Evolutionary conservation across 2,888 invertebrate genomes (phyloP), one percentile per base, ranked within the genome.

Genomic region (Yponomeuta evonymella): DNA sequence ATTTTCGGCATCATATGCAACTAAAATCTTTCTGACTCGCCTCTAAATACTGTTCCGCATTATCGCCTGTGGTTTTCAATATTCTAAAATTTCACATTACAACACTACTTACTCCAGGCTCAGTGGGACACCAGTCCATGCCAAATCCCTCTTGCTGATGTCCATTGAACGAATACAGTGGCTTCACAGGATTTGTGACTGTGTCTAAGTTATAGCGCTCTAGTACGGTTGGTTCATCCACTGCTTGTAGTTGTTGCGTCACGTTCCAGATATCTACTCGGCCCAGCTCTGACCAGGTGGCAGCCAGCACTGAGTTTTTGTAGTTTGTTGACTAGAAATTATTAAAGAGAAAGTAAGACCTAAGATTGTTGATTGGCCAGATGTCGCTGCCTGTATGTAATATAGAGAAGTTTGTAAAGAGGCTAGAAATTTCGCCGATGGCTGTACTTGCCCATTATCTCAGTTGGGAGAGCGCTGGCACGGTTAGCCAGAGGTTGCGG

Each of bases 231-330:
- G 95, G 93, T 83, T 96, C 95, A 79, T 98, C 96, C 0, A 98
- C 94, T 12, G 96, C 96, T 83, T 95, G 94, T 29, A 99, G 79
- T 78, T 97, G 96, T 74, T 95, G 93, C 36, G 95, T 95, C 78
- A 99, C 92, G 85, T 99, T 96, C 97, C 98, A 99, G 74, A 99
- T 94, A 80, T 97, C 96, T 0, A 99, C 98, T 77, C 96, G 94
- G 0, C 98, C 98, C 72, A 96, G 89, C 89, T 99, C 99, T 77
- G 99, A 99, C 99, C 99, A 99, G 67, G 96, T 96, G 1, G 99
- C 99, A 69, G 97, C 98, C 75, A 98, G 85, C 2, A 94, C 92
- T 70, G 93, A 94, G 73, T 94, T 94, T 75, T 94, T 94, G 73
- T 95, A 87, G 77, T 89, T 93, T 72, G 94, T 93, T 78, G 93